phyloP scores from a whole-genome alignment of 2,797 vertebrate genomes.

The Tolypeutes matacus region DNA sequence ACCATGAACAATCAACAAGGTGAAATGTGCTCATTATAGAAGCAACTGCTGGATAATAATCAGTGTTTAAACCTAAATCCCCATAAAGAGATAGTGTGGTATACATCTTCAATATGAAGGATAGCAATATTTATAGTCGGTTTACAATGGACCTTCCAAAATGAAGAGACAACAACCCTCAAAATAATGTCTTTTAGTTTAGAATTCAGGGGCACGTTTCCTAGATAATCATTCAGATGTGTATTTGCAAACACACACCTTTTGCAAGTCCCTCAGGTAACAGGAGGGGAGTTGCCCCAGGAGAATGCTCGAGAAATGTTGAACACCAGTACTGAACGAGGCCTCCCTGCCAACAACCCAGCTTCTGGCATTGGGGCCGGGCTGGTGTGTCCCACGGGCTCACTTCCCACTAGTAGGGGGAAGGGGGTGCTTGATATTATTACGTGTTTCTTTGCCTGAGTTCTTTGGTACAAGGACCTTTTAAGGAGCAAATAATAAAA shows the following conservation, averaged over 20 bases:
- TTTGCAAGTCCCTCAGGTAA: background rate
- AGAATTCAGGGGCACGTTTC: constrained; percentile 55
- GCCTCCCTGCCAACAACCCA: background rate
- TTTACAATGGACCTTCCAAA: background rate
- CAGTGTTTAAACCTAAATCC: background rate
- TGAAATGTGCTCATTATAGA: background rate
- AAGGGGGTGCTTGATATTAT: background rate
- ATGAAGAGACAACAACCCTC: background rate
- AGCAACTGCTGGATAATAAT: constrained; percentile 1
- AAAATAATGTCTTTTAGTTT: background rate
- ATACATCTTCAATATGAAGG: background rate
- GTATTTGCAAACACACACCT: constrained; percentile 9
- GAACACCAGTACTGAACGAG: background rate
- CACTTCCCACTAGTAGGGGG: background rate
- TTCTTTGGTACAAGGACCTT: constrained; percentile 45
- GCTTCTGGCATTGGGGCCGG: background rate
- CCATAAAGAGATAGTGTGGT: background rate
- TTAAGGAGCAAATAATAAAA: constrained; percentile 62
- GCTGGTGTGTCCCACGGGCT: background rate
- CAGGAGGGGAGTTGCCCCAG: background rate
- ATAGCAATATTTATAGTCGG: background rate
- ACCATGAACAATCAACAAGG: background rate
- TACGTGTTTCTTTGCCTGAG: background rate
- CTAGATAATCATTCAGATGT: constrained; percentile 49
- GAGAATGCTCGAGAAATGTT: background rate